Percentiles rank a stretch among this genome's conserved stretches.
These are phyloP conservation scores for Drosophila busckii DNA, from an alignment of 1,140 invertebrate species.

Conservation along the genomic window DNA sequence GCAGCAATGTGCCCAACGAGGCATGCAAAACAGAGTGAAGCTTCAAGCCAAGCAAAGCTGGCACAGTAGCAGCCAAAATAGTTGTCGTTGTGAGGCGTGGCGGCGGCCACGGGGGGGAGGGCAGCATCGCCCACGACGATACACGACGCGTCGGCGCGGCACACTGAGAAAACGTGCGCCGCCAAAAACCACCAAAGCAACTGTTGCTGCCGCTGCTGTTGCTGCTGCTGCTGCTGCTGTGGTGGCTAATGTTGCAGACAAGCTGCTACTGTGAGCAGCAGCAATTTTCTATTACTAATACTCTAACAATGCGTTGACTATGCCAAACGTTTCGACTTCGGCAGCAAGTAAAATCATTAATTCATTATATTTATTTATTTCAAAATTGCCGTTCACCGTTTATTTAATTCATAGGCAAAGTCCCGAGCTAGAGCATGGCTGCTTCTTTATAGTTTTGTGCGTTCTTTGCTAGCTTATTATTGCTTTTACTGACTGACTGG, in stretches of 20 bases:
- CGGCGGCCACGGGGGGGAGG: constrained; percentile 4
- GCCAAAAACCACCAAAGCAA: constrained; percentile 20
- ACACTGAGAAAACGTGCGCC: constrained; percentile 42
- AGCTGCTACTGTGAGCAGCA: constrained; percentile 4
- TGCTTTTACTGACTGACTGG: constrained; percentile 23
- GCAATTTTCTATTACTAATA: constrained; percentile 17
- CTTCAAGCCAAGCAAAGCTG: constrained; percentile 20
- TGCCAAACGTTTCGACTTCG: not conserved
- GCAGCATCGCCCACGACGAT: constrained; percentile 39
- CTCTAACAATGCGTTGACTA: constrained; percentile 2
- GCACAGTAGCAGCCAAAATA: constrained; percentile 74
- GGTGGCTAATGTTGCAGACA: not conserved
- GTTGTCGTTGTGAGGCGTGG: constrained; percentile 31
- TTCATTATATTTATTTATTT: constrained; percentile 15
- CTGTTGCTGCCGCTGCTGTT: not conserved
- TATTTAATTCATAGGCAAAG: too few relatives aligned
- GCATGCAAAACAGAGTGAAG: constrained; percentile 48
- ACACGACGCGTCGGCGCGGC: constrained; percentile 39
- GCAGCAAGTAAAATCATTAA: too few relatives aligned
- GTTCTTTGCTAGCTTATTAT: constrained; percentile 9
- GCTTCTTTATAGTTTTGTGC: not conserved
- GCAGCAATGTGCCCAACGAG: constrained; percentile 52
- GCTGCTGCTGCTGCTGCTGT: not conserved
- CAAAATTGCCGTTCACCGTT: constrained; percentile 7
- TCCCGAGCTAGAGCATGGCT: not conserved